Evolutionary conservation across 2,888 invertebrate genomes (phyloP), one percentile per base, ranked within the genome.

Genomic region (Pristionchus fissidentatus): DNA sequence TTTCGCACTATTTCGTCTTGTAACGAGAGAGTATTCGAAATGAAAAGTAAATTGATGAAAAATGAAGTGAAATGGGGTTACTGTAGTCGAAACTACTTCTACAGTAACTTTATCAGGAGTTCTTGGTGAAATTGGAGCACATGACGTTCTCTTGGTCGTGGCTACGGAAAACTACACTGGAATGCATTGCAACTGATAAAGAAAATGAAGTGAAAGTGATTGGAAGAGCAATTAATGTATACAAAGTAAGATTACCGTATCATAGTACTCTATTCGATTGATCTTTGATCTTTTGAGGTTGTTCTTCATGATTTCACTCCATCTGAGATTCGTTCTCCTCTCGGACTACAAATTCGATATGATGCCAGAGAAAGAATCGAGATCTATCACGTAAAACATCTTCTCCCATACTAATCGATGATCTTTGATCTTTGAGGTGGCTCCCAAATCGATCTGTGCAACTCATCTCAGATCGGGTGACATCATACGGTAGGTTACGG

Each of bases 311-410:
- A 78, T 29, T 38, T n/a, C n/a, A 78, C 78, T 78, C 52, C 52
- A 29, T 29, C 52, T 19, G 78, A 52, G 55, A 55, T 78, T 10
- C 52, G 55, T 0, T 10, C 52, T 19, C 78, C 78, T 35, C 35
- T 78, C 22, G 78, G 78, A 35, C 35, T 78, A 26, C 52, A 78
- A 55, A 78, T 78, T 26, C 38, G 52, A 38, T 79, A 79, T 41
- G 79, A 79, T 26, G 79, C 79, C 35, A 55, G 79, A 26, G 79
- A 79, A 29, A 55, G 79, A 55, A 57, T 79, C 38, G 79, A 79
- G 22, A 57, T 79, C 35, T 79, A 15, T 29, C 35, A 57, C 38
- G 79, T 79, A 26, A 13, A 1, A 57, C 5, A 4, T 0, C 35
- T 8, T 46, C 43, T 2, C 1, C 49, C n/a, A 55, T 29, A 5